Evolutionary conservation across 1,140 invertebrate genomes (phyloP), one percentile per base, ranked within the genome.

Genomic region (Triops cancriformis): DNA sequence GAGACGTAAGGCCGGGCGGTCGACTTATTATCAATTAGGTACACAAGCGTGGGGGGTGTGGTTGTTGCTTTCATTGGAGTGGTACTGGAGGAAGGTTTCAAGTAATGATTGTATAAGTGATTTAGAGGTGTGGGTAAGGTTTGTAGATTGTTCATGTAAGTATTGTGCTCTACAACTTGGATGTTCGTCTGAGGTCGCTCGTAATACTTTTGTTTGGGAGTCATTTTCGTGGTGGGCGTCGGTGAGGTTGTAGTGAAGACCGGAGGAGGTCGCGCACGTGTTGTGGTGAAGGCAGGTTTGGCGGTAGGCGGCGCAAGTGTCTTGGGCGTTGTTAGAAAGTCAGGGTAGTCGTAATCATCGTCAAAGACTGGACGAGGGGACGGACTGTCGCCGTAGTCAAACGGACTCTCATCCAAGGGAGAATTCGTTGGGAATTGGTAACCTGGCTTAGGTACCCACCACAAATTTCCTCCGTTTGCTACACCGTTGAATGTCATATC

Each of bases 301-400:
- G 28, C 37, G 5, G 73, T n/a, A 14, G 26, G 26, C 10, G 73
- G 28, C 0, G 28, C 73, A 11, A 42, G 73, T n/a, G 37, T 74
- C 12, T 74, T 74, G 18, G 14, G 26, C 12, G 37, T 74, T 7
- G 51, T 64, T n/a, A 26, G 7, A 23, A 26, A 74, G 14, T 74
- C 27, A 18, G 73, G 27, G 73, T 41, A 31, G 73, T 74, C 37
- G 73, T 74, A 18, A n/a, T 74, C 18, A 26, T 74, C 37, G 7
- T 74, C 37, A n/a, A 7, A 74, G 18, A 11, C 6, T 12, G 27
- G n/a, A n/a, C 26, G 73, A 74, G 37, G 74, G 6, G 26, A 76
- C 4, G 41, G 74, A 76, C 74, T 76, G 26, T 76, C 74, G 1
- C 74, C 74, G 37, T 76, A 76, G 41, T 76, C 74, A 28, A 51